Evolutionary conservation across 2,113 vertebrate species (phyloP), one percentile per base, ranked within the genome.

Genomic region (Solea solea): DNA sequence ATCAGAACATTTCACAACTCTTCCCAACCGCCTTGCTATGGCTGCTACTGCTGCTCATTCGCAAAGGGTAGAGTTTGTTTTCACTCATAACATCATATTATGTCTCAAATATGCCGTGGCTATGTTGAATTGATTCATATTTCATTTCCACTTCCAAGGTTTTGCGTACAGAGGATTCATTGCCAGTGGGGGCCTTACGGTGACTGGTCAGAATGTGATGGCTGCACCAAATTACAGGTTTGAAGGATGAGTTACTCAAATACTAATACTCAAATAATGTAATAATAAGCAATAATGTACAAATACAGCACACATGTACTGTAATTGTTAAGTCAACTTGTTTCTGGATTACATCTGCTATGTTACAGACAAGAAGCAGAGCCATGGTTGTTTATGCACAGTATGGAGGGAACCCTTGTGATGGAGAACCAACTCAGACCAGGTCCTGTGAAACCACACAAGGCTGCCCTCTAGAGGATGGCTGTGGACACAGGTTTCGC

Each of bases 141-240:
- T 45, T 45, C 8, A 45, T 45, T 45, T 45, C 44, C 14, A 34
- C 34, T 48, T 67, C 11, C 3, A 64, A 90, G 88, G 41, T 68
- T 74, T 59, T 86, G 83, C 67, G 0, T 13, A 8, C 56, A 73
- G 46, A 15, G 40, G 4, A 56, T 88, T 53, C 60, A 95, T 52
- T 98, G 96, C 75, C 90, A 53, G 73, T 98, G 96, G 96, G 93
- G 86, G 41, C 63, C 92, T 11, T 97, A 90, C 75, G 93, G 93
- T 8, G 88, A 91, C 4, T 98, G 97, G 97, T 95, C 96, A 0
- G 94, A 94, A 49, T 98, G 97, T 62, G 93, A 94, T 13, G 94
- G 95, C 51, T 98, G 97, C 76, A 94, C 94, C 28, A 94, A 74
- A 27, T 65, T 54, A 65, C 88, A 91, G 90, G 91, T 92, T 25